A percentile compares a stretch with the other conserved stretches of the same genome.
phyloP scores from a whole-genome alignment of 2,888 invertebrate species.

The Scelioninae gen. 1 region DNA sequence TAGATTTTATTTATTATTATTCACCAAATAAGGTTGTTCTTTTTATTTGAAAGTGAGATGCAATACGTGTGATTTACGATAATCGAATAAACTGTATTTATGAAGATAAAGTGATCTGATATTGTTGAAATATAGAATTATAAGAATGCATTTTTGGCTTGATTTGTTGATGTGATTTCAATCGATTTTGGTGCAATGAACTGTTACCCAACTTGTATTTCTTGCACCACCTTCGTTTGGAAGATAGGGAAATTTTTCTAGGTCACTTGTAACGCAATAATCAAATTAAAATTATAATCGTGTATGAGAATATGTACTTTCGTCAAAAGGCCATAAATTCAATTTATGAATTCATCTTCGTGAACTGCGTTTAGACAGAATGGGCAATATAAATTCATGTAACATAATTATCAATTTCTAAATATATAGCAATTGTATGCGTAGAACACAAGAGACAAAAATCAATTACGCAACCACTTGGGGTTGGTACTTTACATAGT shows the following conservation, averaged over 20 bases:
- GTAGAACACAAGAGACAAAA: constrained; percentile 45
- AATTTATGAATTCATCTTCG: constrained; percentile 9
- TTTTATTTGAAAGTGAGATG: constrained; percentile 67
- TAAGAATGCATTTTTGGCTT: constrained; percentile 59
- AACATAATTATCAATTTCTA: constrained; percentile 54
- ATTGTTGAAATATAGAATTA: constrained; percentile 40
- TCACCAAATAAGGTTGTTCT: constrained; percentile 45
- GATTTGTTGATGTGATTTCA: constrained; percentile 51
- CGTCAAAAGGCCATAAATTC: constrained; percentile 36
- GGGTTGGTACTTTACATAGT: constrained; percentile 45
- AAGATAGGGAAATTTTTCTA: constrained; percentile 39
- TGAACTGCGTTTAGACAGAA: constrained; percentile 13
- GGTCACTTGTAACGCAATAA: constrained; percentile 37
- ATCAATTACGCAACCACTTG: constrained; percentile 33
- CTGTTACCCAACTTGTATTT: not conserved
- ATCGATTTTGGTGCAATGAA: constrained; percentile 18
- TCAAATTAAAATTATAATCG: constrained; percentile 40
- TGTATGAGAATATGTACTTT: constrained; percentile 34
- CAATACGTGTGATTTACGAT: constrained; percentile 67
- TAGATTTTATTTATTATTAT: constrained; percentile 65
- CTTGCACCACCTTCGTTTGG: constrained; percentile 26
- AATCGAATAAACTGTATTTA: constrained; percentile 57
- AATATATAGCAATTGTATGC: constrained; percentile 58
- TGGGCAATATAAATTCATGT: constrained; percentile 54
- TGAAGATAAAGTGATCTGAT: constrained; percentile 67